phyloP scores from a whole-genome alignment of 1,140 invertebrate genomes.

The Zaprionus ornatus region DNA sequence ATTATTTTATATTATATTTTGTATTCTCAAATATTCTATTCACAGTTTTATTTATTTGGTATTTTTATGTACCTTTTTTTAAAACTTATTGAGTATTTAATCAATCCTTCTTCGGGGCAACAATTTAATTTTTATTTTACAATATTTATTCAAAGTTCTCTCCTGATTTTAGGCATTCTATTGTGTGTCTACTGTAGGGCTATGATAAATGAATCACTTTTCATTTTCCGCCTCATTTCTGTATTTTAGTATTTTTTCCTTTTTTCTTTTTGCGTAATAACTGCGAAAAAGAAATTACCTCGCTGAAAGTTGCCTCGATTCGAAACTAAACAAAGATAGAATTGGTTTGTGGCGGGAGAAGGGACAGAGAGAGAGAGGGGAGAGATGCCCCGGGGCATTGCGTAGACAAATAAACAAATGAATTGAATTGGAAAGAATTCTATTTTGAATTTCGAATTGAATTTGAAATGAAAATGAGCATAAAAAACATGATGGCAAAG shows the following conservation, averaged over 20 bases:
- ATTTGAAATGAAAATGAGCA: conserved; percentile 55
- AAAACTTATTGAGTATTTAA: no score
- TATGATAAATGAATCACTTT: conserved; percentile 8
- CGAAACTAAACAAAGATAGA: conserved; percentile 22
- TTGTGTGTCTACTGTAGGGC: neutral
- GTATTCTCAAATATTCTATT: no score
- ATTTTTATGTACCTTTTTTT: no score
- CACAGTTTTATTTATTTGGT: no score
- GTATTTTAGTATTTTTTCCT: neutral
- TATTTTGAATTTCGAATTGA: conserved; percentile 55
- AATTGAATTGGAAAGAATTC: conserved; percentile 60
- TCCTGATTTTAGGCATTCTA: neutral
- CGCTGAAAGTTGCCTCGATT: conserved; percentile 29
- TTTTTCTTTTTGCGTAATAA: conserved; percentile 25
- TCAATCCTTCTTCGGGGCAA: neutral
- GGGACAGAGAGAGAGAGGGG: neutral
- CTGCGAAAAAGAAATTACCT: conserved; percentile 9
- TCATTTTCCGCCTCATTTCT: conserved; percentile 11
- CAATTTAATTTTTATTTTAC: neutral
- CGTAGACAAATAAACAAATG: conserved; percentile 36
- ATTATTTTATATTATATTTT: no score
- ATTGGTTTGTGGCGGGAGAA: neutral
- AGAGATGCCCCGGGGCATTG: neutral
- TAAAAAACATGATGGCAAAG: conserved; percentile 59
- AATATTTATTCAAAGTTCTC: neutral